These are phyloP conservation scores for Urophycis tenuis DNA, from an alignment of 2,797 vertebrate genomes.

Conservation along the genomic window DNA sequence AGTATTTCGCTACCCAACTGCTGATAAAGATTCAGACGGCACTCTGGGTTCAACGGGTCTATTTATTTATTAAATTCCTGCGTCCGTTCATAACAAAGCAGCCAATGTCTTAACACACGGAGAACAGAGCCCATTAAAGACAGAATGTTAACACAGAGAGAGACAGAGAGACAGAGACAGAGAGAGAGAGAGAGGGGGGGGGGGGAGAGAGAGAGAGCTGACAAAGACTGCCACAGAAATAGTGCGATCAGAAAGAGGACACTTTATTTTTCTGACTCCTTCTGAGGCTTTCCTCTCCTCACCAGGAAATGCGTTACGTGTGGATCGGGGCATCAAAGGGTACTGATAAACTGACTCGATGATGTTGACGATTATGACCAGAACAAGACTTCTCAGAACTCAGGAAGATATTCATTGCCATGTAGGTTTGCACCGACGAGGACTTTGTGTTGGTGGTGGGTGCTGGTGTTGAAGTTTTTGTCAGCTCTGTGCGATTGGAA, in stretches of 20 bases:
- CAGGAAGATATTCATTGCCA: no score
- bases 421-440: no score
- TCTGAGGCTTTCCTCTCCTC: slow-evolving; percentile 19
- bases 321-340: neutral
- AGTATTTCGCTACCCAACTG: slow-evolving; percentile 16
- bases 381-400: neutral
- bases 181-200: neutral
- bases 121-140: slow-evolving; percentile 32
- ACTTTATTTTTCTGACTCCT: slow-evolving; percentile 34
- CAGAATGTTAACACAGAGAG: slow-evolving; percentile 28
- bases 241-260: slow-evolving; percentile 23
- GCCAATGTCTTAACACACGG: slow-evolving; percentile 38
- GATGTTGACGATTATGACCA: neutral
- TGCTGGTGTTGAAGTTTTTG: no score
- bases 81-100: slow-evolving; percentile 43
- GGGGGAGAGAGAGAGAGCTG: neutral
- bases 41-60: slow-evolving; percentile 4
- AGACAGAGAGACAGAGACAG: neutral
- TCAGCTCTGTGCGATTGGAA: neutral
- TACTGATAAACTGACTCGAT: neutral
- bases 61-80: slow-evolving; percentile 33
- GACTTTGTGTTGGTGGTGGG: no score
- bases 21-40: slow-evolving; percentile 42
- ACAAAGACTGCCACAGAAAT: neutral
- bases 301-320: neutral